Conservation (phyloP, 2,888 invertebrate species). For the Ecdyonurus torrentis region DNA sequence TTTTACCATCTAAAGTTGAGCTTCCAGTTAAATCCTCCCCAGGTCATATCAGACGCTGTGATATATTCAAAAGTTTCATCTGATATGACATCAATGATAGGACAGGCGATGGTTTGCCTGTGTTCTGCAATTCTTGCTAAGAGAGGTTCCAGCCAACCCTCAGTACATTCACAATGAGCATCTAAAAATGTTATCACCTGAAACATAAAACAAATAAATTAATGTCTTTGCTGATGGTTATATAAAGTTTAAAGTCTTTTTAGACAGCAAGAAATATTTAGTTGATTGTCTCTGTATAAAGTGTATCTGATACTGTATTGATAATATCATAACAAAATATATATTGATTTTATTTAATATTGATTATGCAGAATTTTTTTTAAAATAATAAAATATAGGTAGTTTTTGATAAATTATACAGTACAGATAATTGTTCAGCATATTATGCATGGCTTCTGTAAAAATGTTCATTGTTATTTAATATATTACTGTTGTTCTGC, state of each 20-base stretch:
- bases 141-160: constrained; percentile 97
- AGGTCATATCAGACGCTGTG: constrained; percentile 96
- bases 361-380: no score
- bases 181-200: constrained; percentile 85
- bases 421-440: neutral
- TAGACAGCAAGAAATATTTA: no score
- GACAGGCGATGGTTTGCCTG: constrained; percentile 79
- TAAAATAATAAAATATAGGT: no score
- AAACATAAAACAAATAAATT: neutral
- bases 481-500: no score
- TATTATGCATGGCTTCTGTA: no score
- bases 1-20: constrained; percentile 88
- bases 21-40: constrained; percentile 99
- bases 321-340: no score
- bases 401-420: neutral
- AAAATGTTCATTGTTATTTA: no score
- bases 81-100: constrained; percentile 97
- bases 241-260: no score
- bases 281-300: no score
- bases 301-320: no score
- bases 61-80: constrained; percentile 99
- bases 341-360: no score
- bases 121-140: constrained; percentile 82
- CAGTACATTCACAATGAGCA: constrained; percentile 95
- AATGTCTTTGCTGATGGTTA: no score